A percentile compares a stretch with the other conserved stretches of the same genome.
Evolutionary conservation across 2,113 vertebrate species (phyloP).

Genomic region (Todiramphus saurophagus): DNA sequence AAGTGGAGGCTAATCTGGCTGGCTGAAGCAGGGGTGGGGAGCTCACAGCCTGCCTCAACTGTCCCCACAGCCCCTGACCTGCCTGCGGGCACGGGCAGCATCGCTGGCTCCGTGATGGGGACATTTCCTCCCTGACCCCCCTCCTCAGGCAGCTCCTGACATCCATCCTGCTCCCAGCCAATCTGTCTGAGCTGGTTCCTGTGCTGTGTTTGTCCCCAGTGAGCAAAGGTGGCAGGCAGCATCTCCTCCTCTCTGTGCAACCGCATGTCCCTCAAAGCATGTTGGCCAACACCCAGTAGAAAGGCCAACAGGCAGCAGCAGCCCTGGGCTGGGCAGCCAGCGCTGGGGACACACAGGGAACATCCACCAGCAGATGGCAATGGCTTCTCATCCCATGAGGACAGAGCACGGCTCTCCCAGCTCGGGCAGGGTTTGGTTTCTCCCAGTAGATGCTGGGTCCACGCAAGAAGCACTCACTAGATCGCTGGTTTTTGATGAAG

Average conservation of each 20-base stretch:
- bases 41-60: neutral
- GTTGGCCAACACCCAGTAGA: neutral
- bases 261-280: rapidly evolving
- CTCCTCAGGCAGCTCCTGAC: rapidly evolving
- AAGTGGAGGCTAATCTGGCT: neutral
- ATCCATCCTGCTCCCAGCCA: neutral
- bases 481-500: slow-evolving; percentile 99
- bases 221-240: neutral
- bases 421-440: neutral
- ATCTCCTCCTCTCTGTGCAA: rapidly evolving
- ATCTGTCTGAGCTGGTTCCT: neutral
- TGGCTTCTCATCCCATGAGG: neutral
- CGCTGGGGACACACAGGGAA: neutral
- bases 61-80: neutral
- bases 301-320: neutral
- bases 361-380: slow-evolving; percentile 33
- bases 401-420: rapidly evolving
- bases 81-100: neutral
- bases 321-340: neutral
- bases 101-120: rapidly evolving
- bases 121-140: neutral
- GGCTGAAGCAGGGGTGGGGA: neutral
- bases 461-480: slow-evolving; percentile 82
- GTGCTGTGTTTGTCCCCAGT: neutral
- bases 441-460: rapidly evolving